Evolutionary conservation across 2,797 vertebrate genomes (phyloP).

Genomic region (Sebastes hubbsi): DNA sequence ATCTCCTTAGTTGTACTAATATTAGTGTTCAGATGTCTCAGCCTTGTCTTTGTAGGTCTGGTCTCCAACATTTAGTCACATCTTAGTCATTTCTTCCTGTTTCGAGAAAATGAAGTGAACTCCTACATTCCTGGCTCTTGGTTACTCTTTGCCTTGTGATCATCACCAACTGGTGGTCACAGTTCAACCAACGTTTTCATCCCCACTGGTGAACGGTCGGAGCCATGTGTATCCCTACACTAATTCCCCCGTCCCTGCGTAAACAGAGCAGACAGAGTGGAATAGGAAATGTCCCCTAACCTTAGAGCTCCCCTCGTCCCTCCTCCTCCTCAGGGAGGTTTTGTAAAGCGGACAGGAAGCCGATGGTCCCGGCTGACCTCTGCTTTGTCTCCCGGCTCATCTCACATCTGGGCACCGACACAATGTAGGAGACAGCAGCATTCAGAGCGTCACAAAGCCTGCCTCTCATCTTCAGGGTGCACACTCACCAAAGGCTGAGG

Average conservation of each 20-base stretch:
- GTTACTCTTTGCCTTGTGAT: neutral
- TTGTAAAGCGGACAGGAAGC: slow-evolving; percentile 73
- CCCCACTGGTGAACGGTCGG: neutral
- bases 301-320: slow-evolving; percentile 45
- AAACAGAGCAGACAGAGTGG: slow-evolving; percentile 32
- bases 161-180: neutral
- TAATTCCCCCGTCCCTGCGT: slow-evolving; percentile 19
- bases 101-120: neutral
- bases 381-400: slow-evolving; percentile 73
- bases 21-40: neutral
- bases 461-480: neutral
- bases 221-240: neutral
- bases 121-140: too few species aligned
- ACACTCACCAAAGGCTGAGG: neutral
- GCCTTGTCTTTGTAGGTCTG: neutral
- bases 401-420: slow-evolving; percentile 62
- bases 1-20: neutral
- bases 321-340: slow-evolving; percentile 56
- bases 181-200: neutral
- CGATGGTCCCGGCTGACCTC: slow-evolving; percentile 74
- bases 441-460: slow-evolving; percentile 30
- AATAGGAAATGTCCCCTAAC: slow-evolving; percentile 76
- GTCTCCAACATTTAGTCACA: neutral
- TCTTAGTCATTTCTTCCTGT: neutral
- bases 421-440: slow-evolving; percentile 23